Conservation (phyloP, 2,888 invertebrate species). For the Odontocerum albicorne region DNA sequence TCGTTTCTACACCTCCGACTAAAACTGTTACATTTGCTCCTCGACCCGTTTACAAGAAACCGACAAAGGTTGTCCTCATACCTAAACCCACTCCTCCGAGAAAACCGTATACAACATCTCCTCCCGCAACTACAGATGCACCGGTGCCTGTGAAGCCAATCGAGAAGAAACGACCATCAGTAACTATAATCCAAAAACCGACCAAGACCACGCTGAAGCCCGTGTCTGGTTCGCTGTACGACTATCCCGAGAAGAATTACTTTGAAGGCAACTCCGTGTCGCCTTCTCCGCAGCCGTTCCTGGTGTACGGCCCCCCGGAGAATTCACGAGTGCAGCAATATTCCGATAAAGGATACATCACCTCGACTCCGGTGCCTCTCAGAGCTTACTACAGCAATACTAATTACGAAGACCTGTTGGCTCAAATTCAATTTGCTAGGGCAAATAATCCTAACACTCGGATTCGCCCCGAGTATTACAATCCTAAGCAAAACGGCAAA, state of each 20-base stretch:
- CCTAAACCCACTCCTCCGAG: slow-evolving; percentile 29
- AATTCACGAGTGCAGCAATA: slow-evolving; percentile 45
- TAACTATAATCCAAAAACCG: slow-evolving; percentile 48
- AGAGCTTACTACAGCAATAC: slow-evolving; percentile 62
- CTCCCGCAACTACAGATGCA: slow-evolving; percentile 49
- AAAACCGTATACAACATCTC: slow-evolving; percentile 49
- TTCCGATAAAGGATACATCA: slow-evolving; percentile 48
- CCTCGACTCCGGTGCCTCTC: slow-evolving; percentile 64
- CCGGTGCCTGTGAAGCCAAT: slow-evolving; percentile 49
- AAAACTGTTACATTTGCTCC: slow-evolving; percentile 25
- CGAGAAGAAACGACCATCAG: slow-evolving; percentile 49
- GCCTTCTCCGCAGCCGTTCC: slow-evolving; percentile 55
- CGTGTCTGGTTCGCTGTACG: slow-evolving; percentile 50
- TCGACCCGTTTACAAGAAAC: slow-evolving; percentile 23
- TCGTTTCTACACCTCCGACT: slow-evolving; percentile 29
- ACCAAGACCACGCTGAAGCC: slow-evolving; percentile 57
- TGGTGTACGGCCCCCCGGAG: slow-evolving; percentile 55
- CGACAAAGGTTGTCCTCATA: slow-evolving; percentile 26
- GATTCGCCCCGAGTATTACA: slow-evolving; percentile 33
- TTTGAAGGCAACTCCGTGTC: slow-evolving; percentile 51
- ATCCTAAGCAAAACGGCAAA: slow-evolving; percentile 47
- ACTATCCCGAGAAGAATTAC: slow-evolving; percentile 49
- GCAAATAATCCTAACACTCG: slow-evolving; percentile 39
- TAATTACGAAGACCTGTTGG: slow-evolving; percentile 56
- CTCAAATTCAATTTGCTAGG: slow-evolving; percentile 53